These are phyloP conservation scores for Asobara japonica DNA, from an alignment of 1,140 invertebrate genomes.

Conservation along the genomic window DNA sequence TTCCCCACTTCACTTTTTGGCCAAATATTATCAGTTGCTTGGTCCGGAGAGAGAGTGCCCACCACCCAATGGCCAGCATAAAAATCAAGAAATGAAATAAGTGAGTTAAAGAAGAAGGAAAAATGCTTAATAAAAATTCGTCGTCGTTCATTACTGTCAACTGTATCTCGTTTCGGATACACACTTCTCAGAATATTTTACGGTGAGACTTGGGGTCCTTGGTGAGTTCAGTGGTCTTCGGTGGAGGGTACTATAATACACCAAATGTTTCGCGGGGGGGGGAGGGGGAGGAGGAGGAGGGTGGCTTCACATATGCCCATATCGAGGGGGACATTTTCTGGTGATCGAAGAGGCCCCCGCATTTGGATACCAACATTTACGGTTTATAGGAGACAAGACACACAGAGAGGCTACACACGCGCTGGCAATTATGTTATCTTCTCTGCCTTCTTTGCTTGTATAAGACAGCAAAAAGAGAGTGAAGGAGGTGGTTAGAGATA, in stretches of 20 bases:
- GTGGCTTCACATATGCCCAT: neutral
- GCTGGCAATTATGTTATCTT: conserved; percentile 52
- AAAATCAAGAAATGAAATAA: conserved; percentile 1
- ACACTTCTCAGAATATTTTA: conserved; percentile 21
- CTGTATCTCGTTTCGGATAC: conserved; percentile 22
- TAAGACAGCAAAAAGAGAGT: neutral
- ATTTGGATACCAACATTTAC: conserved; percentile 5
- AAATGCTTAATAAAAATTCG: conserved; percentile 24
- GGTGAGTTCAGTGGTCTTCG: conserved; percentile 4
- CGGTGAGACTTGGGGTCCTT: neutral
- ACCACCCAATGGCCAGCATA: neutral
- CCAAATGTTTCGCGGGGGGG: neutral
- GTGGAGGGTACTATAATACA: conserved; percentile 10
- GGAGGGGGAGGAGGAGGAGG: neutral
- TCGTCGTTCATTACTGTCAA: conserved; percentile 36
- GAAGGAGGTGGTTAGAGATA: neutral
- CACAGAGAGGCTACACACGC: conserved; percentile 48
- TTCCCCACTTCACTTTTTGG: conserved; percentile 20
- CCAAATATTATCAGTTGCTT: conserved; percentile 25
- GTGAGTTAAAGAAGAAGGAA: neutral
- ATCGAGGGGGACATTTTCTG: conserved; percentile 17
- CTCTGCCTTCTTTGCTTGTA: neutral
- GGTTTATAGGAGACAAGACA: conserved; percentile 36
- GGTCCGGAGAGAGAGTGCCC: neutral
- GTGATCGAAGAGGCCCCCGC: conserved; percentile 2